Evolutionary conservation across 2,888 invertebrate genomes (phyloP).

Genomic region (Onthophagus sagittarius): DNA sequence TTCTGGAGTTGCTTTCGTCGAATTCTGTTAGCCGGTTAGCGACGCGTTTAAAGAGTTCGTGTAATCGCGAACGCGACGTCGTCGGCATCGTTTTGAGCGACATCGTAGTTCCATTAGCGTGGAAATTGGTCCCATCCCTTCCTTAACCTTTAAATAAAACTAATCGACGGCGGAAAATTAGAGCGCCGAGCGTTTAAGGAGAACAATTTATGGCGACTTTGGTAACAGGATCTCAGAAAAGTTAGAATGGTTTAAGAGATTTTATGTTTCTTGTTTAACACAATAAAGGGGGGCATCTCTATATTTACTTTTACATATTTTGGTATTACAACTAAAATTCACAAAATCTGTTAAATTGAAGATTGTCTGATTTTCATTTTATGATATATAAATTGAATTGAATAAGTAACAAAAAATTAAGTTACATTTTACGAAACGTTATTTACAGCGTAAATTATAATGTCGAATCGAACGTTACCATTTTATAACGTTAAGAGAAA

Average conservation of each 20-base stretch:
- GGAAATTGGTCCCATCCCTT: not conserved
- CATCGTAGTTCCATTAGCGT: not conserved
- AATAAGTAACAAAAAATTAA: too few relatives aligned
- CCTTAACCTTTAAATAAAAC: not conserved
- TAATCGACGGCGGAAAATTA: not conserved
- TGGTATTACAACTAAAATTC: too few relatives aligned
- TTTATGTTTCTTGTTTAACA: not conserved
- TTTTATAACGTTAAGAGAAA: too few relatives aligned
- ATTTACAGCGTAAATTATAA: too few relatives aligned
- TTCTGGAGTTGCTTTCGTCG: not conserved
- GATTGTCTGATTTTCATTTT: too few relatives aligned
- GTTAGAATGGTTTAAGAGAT: not conserved
- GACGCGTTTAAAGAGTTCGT: not conserved
- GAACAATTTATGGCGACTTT: conserved; percentile 11
- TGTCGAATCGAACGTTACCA: too few relatives aligned
- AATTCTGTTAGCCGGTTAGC: not conserved
- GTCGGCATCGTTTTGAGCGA: not conserved
- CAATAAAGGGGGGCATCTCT: too few relatives aligned
- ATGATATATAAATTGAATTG: too few relatives aligned
- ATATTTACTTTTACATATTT: too few relatives aligned
- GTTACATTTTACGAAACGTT: too few relatives aligned
- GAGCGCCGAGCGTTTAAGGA: conserved; percentile 8
- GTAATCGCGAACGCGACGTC: not conserved
- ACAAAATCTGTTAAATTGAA: too few relatives aligned
- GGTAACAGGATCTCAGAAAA: conserved; percentile 4